Conservation (phyloP, 1,140 invertebrate genomes). For the Bombus sylvicola region DNA sequence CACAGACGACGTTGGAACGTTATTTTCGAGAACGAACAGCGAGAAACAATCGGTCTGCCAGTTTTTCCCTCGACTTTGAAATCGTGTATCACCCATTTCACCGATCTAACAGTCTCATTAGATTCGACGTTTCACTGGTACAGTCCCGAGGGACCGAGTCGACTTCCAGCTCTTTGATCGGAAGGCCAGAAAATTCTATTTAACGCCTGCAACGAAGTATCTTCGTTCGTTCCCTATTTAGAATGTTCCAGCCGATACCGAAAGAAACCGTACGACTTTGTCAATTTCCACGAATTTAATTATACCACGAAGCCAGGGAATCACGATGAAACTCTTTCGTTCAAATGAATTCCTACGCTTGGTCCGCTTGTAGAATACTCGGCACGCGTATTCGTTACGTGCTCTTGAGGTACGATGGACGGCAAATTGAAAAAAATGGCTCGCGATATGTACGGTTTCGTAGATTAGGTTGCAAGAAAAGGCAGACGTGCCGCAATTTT, state of each 20-base stretch:
- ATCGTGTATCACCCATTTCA: slow-evolving; percentile 34
- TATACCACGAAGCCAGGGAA: slow-evolving; percentile 55
- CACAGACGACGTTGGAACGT: neutral
- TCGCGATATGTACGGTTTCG: slow-evolving; percentile 1
- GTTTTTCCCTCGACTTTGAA: slow-evolving; percentile 39
- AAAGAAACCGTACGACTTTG: slow-evolving; percentile 54
- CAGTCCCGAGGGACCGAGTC: slow-evolving; percentile 14
- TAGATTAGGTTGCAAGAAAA: neutral
- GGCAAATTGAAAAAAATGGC: slow-evolving; percentile 13
- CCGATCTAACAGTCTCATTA: slow-evolving; percentile 43
- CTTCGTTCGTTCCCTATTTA: slow-evolving; percentile 20
- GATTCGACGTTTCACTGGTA: slow-evolving; percentile 35
- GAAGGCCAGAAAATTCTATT: slow-evolving; percentile 60
- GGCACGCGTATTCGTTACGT: neutral
- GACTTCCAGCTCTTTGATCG: slow-evolving; percentile 56
- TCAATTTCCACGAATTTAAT: slow-evolving; percentile 65
- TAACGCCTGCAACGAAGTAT: slow-evolving; percentile 46
- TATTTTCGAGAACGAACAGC: neutral
- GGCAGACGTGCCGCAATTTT: no score
- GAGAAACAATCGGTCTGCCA: neutral
- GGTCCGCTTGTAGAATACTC: neutral
- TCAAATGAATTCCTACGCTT: slow-evolving; percentile 21
- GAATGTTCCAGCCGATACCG: neutral
- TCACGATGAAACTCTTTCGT: slow-evolving; percentile 44
- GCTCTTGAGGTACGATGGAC: no score